Percentiles rank a stretch among this genome's conserved stretches.
phyloP scores from a whole-genome alignment of 2,888 invertebrate species.

The Galerucella calmariensis region DNA sequence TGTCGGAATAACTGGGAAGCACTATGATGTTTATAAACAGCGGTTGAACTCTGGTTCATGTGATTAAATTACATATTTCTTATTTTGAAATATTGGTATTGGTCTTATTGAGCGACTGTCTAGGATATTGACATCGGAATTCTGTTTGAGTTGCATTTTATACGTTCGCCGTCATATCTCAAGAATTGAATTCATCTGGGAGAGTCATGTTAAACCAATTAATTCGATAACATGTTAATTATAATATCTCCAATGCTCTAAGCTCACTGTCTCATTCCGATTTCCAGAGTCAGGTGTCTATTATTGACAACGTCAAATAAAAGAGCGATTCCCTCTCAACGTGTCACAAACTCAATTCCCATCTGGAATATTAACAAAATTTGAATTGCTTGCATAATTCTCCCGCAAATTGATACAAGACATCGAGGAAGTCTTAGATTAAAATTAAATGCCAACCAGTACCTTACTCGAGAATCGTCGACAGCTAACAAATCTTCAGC shows the following conservation, averaged over 20 bases:
- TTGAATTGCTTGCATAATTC: constrained; percentile 36
- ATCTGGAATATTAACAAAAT: constrained; percentile 25
- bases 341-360: constrained; percentile 22
- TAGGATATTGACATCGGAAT: not conserved
- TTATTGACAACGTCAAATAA: constrained; percentile 19
- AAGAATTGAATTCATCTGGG: not conserved
- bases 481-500: constrained; percentile 61
- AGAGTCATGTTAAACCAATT: not conserved
- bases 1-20: no score
- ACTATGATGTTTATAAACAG: no score
- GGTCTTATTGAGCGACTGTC: no score
- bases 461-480: constrained; percentile 50
- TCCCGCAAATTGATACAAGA: constrained; percentile 41
- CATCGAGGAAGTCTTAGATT: constrained; percentile 16
- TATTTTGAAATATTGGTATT: no score
- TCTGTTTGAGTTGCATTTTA: not conserved
- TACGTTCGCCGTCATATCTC: not conserved
- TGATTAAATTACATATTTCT: no score
- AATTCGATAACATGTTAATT: not conserved
- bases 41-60: no score
- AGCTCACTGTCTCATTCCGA: not conserved
- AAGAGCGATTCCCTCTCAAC: constrained; percentile 22
- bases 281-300: constrained; percentile 12
- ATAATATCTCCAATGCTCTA: not conserved
- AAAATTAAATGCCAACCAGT: constrained; percentile 26